Percentiles rank a stretch among this genome's conserved stretches.
These are phyloP conservation scores for Athalia circularis DNA, from an alignment of 2,888 invertebrate genomes.

Conservation along the genomic window DNA sequence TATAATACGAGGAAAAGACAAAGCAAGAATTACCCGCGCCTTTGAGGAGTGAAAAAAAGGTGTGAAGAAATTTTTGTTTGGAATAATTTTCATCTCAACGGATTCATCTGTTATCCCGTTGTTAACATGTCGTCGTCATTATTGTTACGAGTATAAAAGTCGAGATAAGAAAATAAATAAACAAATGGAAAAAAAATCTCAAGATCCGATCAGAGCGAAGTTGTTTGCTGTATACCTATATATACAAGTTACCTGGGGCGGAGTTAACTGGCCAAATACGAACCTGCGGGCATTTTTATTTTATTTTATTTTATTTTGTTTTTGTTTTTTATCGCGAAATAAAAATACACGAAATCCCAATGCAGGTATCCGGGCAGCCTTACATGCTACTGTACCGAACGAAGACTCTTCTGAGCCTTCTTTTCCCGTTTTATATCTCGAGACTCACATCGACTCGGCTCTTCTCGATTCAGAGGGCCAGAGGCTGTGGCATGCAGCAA, in stretches of 20 bases:
- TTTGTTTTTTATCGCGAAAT: slow-evolving; percentile 25
- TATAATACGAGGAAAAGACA: too few relatives aligned
- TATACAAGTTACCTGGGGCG: background rate
- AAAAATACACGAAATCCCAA: slow-evolving; percentile 36
- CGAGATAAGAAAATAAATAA: background rate
- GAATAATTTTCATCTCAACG: too few relatives aligned
- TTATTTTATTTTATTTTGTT: background rate
- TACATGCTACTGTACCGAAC: slow-evolving; percentile 42
- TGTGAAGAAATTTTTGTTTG: too few relatives aligned
- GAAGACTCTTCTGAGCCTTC: slow-evolving; percentile 4
- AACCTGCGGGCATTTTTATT: background rate
- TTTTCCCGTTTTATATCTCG: slow-evolving; percentile 19
- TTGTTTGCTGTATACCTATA: background rate
- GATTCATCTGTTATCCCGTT: too few relatives aligned
- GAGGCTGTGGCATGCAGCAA: background rate
- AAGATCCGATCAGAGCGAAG: background rate
- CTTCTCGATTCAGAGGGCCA: background rate
- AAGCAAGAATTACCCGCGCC: too few relatives aligned
- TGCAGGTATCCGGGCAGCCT: slow-evolving; percentile 24
- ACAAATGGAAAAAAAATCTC: background rate
- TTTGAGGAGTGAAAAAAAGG: too few relatives aligned
- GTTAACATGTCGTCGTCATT: too few relatives aligned
- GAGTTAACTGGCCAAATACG: background rate
- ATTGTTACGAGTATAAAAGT: too few relatives aligned
- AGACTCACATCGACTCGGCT: slow-evolving; percentile 5